Conservation (phyloP, 2,888 invertebrate species). For the Scaptomyza reducta region DNA sequence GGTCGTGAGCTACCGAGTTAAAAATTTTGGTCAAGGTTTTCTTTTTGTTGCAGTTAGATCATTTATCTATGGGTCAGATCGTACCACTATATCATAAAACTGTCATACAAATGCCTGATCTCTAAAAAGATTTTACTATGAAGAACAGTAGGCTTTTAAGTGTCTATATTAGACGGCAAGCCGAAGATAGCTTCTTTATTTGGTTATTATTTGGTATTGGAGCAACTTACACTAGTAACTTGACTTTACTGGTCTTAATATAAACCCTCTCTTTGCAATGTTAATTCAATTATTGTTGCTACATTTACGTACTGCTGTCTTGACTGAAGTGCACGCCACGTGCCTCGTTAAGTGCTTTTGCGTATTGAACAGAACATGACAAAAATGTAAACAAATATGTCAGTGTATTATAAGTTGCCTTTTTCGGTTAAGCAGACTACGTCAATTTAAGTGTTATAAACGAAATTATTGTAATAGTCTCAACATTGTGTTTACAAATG, state of each 20-base stretch:
- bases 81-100: no score
- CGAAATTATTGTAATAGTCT: conserved; percentile 29
- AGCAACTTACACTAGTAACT: not conserved
- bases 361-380: conserved; percentile 21
- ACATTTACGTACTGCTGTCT: conserved; percentile 14
- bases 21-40: no score
- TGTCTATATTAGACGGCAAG: not conserved
- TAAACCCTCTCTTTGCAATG: conserved; percentile 20
- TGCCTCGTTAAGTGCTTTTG: conserved; percentile 71
- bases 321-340: conserved; percentile 47
- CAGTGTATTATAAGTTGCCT: conserved; percentile 1
- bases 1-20: no score
- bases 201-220: not conserved
- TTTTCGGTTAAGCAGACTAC: conserved; percentile 9
- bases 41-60: no score
- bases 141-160: no score
- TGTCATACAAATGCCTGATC: no score
- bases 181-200: no score
- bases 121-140: no score
- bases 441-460: conserved; percentile 23
- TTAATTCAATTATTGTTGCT: conserved; percentile 49
- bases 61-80: no score
- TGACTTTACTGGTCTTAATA: not conserved
- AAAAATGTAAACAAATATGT: conserved; percentile 24
- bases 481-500: conserved; percentile 13